Percentiles rank a stretch among this genome's conserved stretches.
These are phyloP conservation scores for Elysia chlorotica DNA, from an alignment of 1,140 invertebrate species.

Conservation along the genomic window DNA sequence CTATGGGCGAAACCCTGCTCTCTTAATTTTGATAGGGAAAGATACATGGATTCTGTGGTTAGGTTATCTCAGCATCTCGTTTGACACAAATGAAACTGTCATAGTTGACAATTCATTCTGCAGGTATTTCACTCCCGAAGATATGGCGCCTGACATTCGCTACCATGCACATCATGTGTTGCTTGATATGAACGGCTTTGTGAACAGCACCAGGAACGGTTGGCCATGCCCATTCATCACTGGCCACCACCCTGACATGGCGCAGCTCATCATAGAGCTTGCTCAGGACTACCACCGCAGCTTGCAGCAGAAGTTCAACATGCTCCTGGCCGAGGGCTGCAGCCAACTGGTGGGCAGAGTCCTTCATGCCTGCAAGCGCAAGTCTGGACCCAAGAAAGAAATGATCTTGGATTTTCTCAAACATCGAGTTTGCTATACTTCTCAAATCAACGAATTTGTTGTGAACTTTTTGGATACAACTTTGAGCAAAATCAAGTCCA, in stretches of 20 bases:
- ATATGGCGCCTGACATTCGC: constrained; percentile 11
- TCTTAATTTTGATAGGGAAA: constrained; percentile 10
- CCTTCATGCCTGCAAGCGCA: not conserved
- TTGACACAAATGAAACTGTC: constrained; percentile 9
- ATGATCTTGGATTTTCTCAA: not conserved
- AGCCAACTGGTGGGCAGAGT: not conserved
- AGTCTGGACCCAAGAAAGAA: not conserved
- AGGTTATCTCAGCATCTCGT: constrained; percentile 14
- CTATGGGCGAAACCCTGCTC: constrained; percentile 7
- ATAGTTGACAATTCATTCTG: not conserved
- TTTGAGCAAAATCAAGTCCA: not conserved
- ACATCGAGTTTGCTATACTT: not conserved
- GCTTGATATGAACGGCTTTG: constrained; percentile 7
- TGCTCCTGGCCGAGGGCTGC: not conserved
- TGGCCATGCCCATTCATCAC: constrained; percentile 14
- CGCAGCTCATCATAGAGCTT: constrained; percentile 3
- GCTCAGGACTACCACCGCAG: constrained; percentile 12
- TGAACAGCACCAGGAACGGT: constrained; percentile 5
- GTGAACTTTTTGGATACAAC: not conserved
- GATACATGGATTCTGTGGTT: constrained; percentile 18
- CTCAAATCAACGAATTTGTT: constrained; percentile 11
- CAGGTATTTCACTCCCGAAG: constrained; percentile 5
- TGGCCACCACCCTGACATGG: constrained; percentile 8
- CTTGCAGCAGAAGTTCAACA: constrained; percentile 10
- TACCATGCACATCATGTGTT: constrained; percentile 4